These are phyloP conservation scores for Gobio gobio DNA, from an alignment of 2,113 vertebrate species.

Conservation along the genomic window DNA sequence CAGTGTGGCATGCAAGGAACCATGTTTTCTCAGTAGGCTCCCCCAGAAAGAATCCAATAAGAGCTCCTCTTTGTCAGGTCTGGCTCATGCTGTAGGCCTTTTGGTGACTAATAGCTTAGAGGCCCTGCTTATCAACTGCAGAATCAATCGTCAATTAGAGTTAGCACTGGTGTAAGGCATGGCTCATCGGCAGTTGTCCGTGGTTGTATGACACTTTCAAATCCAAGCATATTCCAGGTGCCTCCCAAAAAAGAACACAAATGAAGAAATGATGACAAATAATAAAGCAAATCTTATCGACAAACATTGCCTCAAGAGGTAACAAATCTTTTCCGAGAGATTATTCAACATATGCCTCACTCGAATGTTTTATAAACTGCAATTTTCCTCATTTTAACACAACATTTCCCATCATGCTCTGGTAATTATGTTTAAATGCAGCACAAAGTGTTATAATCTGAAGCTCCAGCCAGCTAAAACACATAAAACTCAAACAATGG, in stretches of 20 bases:
- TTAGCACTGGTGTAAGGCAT: not conserved
- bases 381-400: slow-evolving; percentile 6
- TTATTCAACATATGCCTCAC: not conserved
- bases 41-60: slow-evolving; percentile 39
- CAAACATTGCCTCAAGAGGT: not conserved
- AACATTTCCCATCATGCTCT: slow-evolving; percentile 17
- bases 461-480: slow-evolving; percentile 24
- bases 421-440: slow-evolving; percentile 18
- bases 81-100: slow-evolving; percentile 24
- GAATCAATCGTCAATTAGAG: slow-evolving; percentile 46
- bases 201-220: not conserved
- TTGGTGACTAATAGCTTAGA: slow-evolving; percentile 20
- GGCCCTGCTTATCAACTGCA: slow-evolving; percentile 10
- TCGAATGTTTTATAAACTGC: not conserved
- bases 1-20: slow-evolving; percentile 21
- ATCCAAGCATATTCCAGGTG: not conserved
- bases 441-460: slow-evolving; percentile 1
- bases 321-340: not conserved
- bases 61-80: slow-evolving; percentile 27
- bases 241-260: not conserved
- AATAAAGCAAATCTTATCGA: not conserved
- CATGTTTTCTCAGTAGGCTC: slow-evolving; percentile 45
- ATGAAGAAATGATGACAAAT: not conserved
- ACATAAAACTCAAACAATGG: slow-evolving; percentile 21
- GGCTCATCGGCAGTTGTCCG: not conserved